Evolutionary conservation across 1,140 invertebrate genomes (phyloP).

Genomic region (Wasmannia auropunctata): DNA sequence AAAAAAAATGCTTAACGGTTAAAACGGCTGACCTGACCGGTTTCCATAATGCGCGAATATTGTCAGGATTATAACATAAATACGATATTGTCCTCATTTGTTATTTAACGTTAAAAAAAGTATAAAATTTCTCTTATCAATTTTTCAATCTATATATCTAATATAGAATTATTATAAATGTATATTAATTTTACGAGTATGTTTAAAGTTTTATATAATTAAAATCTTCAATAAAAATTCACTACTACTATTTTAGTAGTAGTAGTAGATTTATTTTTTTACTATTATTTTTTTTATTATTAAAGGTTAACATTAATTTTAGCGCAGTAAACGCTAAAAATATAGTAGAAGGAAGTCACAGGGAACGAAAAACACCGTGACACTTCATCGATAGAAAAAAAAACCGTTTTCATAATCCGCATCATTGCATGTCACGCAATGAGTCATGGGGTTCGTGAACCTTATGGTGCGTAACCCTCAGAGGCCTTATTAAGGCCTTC

Average conservation of each 20-base stretch:
- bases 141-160: not conserved
- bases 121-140: not conserved
- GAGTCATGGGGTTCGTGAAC: conserved; percentile 72
- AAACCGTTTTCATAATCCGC: conserved; percentile 51
- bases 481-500: conserved; percentile 22
- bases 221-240: too few relatives aligned
- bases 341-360: not conserved
- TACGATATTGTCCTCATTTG: not conserved
- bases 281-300: not conserved
- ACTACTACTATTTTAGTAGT: not conserved
- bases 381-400: not conserved
- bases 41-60: not conserved
- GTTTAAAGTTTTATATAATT: too few relatives aligned
- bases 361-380: not conserved
- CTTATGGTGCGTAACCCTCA: conserved; percentile 61
- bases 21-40: not conserved
- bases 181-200: not conserved
- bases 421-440: conserved; percentile 73
- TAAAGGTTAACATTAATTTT: not conserved
- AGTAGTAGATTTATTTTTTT: conserved; percentile 7
- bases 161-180: not conserved
- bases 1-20: not conserved
- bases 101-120: not conserved
- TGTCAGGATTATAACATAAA: not conserved
- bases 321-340: not conserved